Percentiles rank a stretch among this genome's conserved stretches.
Evolutionary conservation across 2,797 vertebrate species (phyloP).

Genomic region (Pangasius krempfi): DNA sequence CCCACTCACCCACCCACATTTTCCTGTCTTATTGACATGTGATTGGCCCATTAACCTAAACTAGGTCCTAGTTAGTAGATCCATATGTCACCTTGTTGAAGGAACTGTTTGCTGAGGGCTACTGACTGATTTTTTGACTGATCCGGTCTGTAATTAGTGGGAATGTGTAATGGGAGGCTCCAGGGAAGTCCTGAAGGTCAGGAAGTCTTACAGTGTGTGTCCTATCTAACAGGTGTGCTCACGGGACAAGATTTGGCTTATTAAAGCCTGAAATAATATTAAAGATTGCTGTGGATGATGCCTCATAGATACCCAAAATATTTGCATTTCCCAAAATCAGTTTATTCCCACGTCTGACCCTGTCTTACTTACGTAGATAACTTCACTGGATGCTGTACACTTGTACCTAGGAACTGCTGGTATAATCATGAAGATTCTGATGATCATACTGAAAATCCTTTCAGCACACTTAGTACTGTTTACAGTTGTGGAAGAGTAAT

Average conservation of each 20-base stretch:
- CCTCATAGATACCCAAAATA: background rate
- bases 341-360: background rate
- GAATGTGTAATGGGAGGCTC: conserved; percentile 64
- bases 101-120: conserved; percentile 51
- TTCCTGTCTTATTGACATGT: conserved; percentile 76
- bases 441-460: background rate
- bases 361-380: background rate
- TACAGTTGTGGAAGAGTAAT: background rate
- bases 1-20: conserved; percentile 62
- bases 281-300: background rate
- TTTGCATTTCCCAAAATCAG: background rate
- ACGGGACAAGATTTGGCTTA: background rate
- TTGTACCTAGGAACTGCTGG: background rate
- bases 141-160: conserved; percentile 61
- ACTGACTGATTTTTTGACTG: conserved; percentile 59
- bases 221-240: conserved; percentile 61
- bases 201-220: conserved; percentile 48
- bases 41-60: conserved; percentile 86
- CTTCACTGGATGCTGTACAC: background rate
- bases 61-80: conserved; percentile 62
- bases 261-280: background rate
- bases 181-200: conserved; percentile 47
- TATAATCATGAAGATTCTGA: background rate
- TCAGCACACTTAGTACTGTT: background rate
- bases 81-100: conserved; percentile 64